Conservation (phyloP, 2,888 invertebrate genomes). For the Agrotis segetum region DNA sequence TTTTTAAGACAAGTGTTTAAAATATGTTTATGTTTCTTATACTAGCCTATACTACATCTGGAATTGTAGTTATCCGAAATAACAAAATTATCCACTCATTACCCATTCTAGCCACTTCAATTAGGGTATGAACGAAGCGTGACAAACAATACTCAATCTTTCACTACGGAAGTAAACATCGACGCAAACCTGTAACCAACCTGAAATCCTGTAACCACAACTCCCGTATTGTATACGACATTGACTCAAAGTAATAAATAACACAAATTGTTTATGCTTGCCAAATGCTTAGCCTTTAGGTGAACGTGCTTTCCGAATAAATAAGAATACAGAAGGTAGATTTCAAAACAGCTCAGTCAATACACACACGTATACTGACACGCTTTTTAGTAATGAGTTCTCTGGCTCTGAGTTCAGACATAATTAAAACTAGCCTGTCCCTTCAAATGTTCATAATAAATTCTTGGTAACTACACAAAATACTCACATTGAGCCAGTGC, state of each 20-base stretch:
- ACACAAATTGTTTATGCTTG: constrained; percentile 64
- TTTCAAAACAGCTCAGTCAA: neutral
- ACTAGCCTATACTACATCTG: no score
- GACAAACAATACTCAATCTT: constrained; percentile 2
- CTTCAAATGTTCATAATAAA: no score
- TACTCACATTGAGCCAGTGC: no score
- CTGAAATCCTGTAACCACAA: constrained; percentile 27
- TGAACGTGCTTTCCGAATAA: constrained; percentile 54
- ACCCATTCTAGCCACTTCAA: neutral
- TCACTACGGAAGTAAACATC: neutral
- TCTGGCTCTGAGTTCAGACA: no score
- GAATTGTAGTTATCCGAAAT: no score
- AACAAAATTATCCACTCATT: neutral
- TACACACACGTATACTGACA: neutral
- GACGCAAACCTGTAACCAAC: constrained; percentile 5
- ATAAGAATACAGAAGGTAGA: neutral
- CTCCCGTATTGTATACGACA: constrained; percentile 37
- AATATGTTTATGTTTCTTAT: no score
- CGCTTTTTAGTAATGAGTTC: no score
- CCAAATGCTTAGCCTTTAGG: constrained; percentile 65
- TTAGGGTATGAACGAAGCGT: neutral
- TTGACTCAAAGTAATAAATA: constrained; percentile 56
- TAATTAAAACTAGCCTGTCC: no score
- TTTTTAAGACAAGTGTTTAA: no score
- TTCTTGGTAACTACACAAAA: no score